Percentiles rank a stretch among this genome's conserved stretches.
These are phyloP conservation scores for Phataginus tetradactyla DNA, from an alignment of 2,797 vertebrate genomes.

Conservation along the genomic window DNA sequence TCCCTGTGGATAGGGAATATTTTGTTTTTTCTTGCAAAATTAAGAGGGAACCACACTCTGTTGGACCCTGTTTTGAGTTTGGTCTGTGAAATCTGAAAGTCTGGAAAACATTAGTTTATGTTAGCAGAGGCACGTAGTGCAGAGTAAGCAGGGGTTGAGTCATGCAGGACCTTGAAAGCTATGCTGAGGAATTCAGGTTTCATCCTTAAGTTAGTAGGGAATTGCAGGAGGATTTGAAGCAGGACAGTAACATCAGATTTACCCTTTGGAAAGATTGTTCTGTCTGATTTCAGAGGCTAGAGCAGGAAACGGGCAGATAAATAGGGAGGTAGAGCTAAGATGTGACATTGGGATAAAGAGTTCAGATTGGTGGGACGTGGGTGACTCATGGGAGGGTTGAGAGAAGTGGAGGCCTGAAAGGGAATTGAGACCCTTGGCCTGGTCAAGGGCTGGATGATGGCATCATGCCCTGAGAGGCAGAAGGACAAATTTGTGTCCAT, in stretches of 20 bases:
- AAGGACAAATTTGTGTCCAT: not conserved
- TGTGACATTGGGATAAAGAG: not conserved
- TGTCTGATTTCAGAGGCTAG: not conserved
- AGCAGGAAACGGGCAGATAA: not conserved
- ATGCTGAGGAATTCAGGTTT: not conserved
- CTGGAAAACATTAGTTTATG: not conserved
- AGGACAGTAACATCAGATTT: not conserved
- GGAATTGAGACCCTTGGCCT: not conserved
- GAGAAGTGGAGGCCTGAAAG: not conserved
- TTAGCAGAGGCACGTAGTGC: not conserved
- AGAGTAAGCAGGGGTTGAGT: too few relatives aligned
- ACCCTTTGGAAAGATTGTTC: not conserved
- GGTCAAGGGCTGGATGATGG: not conserved
- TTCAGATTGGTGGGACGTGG: rapidly evolving
- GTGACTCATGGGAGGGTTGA: not conserved
- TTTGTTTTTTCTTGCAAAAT: not conserved
- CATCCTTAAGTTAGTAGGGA: not conserved
- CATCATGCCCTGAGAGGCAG: rapidly evolving
- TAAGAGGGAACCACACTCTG: not conserved
- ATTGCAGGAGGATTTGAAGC: not conserved
- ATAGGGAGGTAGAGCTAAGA: not conserved
- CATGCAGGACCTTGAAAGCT: not conserved
- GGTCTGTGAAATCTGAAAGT: not conserved
- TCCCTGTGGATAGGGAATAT: not conserved
- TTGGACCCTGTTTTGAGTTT: not conserved